Base-by-base conservation (phyloP, 2,888 invertebrate species). In the Drosophila kuntzei region DNA sequence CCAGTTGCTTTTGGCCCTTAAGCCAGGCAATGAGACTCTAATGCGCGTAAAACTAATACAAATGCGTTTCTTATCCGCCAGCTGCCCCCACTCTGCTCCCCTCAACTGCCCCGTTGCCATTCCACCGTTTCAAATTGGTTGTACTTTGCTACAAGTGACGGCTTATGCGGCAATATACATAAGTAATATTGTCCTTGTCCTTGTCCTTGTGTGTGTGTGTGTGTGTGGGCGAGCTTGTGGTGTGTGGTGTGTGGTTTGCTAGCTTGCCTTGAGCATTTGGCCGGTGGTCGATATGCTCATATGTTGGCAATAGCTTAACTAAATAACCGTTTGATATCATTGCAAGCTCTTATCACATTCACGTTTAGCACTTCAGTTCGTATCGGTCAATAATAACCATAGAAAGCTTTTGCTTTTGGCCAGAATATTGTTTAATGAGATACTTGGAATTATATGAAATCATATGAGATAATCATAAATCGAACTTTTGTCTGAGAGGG, bases 41-140 rank as follows among this genome's bases (percentile, higher is more conserved):
- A 84, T 84, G 83, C 83, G 83, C 89, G 88, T 88, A 84, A 84
- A 84, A 84, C 83, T 84, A 84, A 84, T 84, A 84, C 83, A 84
- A 84, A 84, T 84, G 83, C 89, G 78, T 84, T 84, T 88, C 89
- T 88, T 86, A 84, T 84, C 87, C 88, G 71, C 58, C 70, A 63
- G 36, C 64, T 54, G 39, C 11, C 43, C 41, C 59, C 39, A n/a
- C 12, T 14, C 36, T 11, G 0, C 7, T 14, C 41, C 41, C 8
- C 37, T 7, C n/a, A 14, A n/a, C 14, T 37, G 25, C 37, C 34
- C 46, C 25, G 34, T 39, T 34, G 47, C 27, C 22, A 3, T 22
- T 8, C n/a, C 76, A 59, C 58, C 78, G 47, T 78, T 78, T 77
- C 71, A 86, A 88, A 84, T 84, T 86, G 83, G 80, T 86, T 84